phyloP scores from a whole-genome alignment of 2,797 vertebrate genomes.

The Lepus townsendii region DNA sequence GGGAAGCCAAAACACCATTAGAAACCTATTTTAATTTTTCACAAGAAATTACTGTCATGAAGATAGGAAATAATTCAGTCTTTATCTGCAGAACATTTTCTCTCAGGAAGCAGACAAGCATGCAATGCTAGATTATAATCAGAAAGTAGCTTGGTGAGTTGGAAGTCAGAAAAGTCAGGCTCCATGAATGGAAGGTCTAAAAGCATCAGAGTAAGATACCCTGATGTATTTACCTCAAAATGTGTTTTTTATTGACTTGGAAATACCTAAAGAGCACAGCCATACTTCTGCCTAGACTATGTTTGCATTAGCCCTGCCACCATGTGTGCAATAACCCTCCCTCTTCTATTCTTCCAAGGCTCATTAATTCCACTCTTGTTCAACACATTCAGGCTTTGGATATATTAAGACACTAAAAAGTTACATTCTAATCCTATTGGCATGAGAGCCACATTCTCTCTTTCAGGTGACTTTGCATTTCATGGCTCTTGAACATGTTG shows the following conservation, averaged over 20 bases:
- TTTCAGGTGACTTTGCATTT: constrained; percentile 49
- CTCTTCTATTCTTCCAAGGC: constrained; percentile 6
- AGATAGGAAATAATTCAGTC: not conserved
- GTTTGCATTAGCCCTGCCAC: not conserved
- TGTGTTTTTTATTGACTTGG: constrained; percentile 1
- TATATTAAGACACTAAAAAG: not conserved
- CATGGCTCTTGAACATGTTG: not conserved
- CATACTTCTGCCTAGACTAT: not conserved
- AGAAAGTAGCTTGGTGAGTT: not conserved
- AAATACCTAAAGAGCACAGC: not conserved
- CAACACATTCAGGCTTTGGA: not conserved
- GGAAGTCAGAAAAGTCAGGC: constrained; percentile 12
- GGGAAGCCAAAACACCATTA: constrained; percentile 49
- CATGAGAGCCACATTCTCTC: not conserved
- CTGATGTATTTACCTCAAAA: not conserved
- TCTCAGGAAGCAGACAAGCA: not conserved
- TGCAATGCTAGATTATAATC: constrained; percentile 1
- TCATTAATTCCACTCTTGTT: constrained; percentile 18
- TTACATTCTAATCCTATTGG: not conserved
- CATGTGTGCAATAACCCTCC: not conserved
- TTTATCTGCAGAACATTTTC: not conserved
- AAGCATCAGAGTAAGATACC: not conserved
- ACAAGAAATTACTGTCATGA: not conserved
- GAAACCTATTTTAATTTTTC: constrained; percentile 47
- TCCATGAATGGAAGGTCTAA: constrained; percentile 30